Evolutionary conservation across 2,113 vertebrate species (phyloP).

Genomic region (Gymnorhina tibicen): DNA sequence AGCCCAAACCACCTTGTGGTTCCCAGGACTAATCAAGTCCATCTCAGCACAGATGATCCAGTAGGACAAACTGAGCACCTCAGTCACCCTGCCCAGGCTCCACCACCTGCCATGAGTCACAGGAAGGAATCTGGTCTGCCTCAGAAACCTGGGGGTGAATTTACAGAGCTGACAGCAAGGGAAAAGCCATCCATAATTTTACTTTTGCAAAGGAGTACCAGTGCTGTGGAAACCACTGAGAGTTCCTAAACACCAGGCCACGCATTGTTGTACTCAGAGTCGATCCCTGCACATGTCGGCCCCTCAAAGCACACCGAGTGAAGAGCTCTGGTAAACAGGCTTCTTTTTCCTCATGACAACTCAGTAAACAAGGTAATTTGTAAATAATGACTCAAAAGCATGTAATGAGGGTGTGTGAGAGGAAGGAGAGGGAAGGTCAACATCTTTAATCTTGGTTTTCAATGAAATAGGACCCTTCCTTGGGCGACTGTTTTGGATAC

Average conservation of each 20-base stretch:
- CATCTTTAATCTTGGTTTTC: slow-evolving; percentile 22
- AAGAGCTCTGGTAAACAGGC: neutral
- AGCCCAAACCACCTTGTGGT: neutral
- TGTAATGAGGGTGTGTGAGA: slow-evolving; percentile 19
- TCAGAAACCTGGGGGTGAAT: neutral
- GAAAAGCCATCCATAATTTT: neutral
- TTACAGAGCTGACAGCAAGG: neutral
- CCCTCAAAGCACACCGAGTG: neutral
- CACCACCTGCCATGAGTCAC: neutral
- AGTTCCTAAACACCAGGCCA: neutral
- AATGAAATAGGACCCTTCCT: slow-evolving; percentile 38
- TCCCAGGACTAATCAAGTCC: neutral
- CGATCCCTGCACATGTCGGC: accelerated
- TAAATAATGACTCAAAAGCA: slow-evolving; percentile 65
- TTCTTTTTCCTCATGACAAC: neutral
- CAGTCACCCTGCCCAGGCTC: neutral
- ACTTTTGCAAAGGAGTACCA: neutral
- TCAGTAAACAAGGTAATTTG: slow-evolving; percentile 45
- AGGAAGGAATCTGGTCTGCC: neutral
- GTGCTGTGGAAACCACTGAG: slow-evolving; percentile 7
- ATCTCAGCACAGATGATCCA: neutral
- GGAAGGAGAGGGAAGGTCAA: slow-evolving; percentile 17
- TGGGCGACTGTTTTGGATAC: neutral
- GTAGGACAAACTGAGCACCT: neutral
- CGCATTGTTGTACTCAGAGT: accelerated